Evolutionary conservation across 1,140 invertebrate species (phyloP), one percentile per base, ranked within the genome.

Genomic region (Heliconius nattereri): DNA sequence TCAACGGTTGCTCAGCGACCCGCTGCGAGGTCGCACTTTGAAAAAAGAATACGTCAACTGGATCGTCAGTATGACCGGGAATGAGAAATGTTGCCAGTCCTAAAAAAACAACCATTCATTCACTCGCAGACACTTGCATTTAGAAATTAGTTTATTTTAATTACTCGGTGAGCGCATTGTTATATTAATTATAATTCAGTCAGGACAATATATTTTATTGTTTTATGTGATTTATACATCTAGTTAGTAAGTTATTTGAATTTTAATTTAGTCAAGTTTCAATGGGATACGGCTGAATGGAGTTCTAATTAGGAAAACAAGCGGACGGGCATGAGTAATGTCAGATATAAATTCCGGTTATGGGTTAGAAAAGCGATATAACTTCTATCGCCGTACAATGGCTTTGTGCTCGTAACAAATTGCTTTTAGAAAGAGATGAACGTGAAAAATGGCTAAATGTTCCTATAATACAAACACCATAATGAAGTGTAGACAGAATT

Each of bases 61-160:
- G 85, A 84, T 90, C 92, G 92, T 92, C 92, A 93, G 91, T 89
- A 87, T 82, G 90, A 90, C 91, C 85, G 86, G 84, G 85, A 86
- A 92, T 92, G 90, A 92, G 84, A 93, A 92, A 93, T 93, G 92
- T 93, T 90, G 87, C 90, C 91, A 93, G 80, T 80, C 71, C 57
- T 49, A 76, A 81, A 76, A 87, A 90, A 87, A 86, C 75, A 81
- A 86, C 82, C 75, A 87, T 90, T 87, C 91, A 94, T 94, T 94
- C 91, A 93, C 90, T 86, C 81, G 76, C 85, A 78, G 84, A 84
- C 87, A 86, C 85, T 89, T 85, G 87, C 85, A 85, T 89, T 93
- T 91, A 91, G 92, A 92, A 92, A 93, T 94, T 92, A 91, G 92
- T 93, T 93, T 93, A 93, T 94, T 94, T 94, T 94, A 94, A 94